Base-by-base conservation (phyloP, 2,113 vertebrate genomes). In the Charadrius vociferus region DNA sequence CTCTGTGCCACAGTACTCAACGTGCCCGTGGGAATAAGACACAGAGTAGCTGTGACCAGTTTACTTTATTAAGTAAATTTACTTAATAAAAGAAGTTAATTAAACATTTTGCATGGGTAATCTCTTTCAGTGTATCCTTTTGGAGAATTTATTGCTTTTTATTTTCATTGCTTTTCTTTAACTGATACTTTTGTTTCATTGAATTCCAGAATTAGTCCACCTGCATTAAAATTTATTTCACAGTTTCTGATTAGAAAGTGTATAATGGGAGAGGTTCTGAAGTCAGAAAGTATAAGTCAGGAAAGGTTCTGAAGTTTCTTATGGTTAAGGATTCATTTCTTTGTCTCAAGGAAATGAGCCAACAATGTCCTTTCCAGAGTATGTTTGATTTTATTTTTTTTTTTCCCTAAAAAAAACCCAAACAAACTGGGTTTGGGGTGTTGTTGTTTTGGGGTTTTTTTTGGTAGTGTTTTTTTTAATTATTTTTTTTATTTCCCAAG, bases 81-180 rank as follows among this genome's bases (percentile, higher is more conserved):
- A 58, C 59, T 94, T 86, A 82, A 88, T 93, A 90, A 92, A 95
- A 88, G 32, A 29, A 93, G 62, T 68, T 93, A 95, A 95, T 95
- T 94, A 79, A 93, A 77, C 27, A 65, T 81, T 70, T 93, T 77
- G 90, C 86, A 74, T 94, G 92, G n/a, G 29, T 92, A 53, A 89
- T 84, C 50, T 68, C 67, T 95, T 97, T 93, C 71, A 86, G 24
- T 34, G 37, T 5, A 77, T 49, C 45, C 39, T 93, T 92, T 87
- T 72, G 24, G 45, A 78, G 37, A 71, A 72, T 39, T 29, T 75
- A 79, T 84, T 93, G 39, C 78, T 87, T 91, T 95, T 91, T 21
- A 29, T 67, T 63, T 79, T 83, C 70, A 32, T 75, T 85, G n/a
- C 37, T 90, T 85, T 92, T 86, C 67, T 92, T 83, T 63, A 82